Evolutionary conservation across 2,113 vertebrate genomes (phyloP), one percentile per base, ranked within the genome.

Genomic region (Perca flavescens): DNA sequence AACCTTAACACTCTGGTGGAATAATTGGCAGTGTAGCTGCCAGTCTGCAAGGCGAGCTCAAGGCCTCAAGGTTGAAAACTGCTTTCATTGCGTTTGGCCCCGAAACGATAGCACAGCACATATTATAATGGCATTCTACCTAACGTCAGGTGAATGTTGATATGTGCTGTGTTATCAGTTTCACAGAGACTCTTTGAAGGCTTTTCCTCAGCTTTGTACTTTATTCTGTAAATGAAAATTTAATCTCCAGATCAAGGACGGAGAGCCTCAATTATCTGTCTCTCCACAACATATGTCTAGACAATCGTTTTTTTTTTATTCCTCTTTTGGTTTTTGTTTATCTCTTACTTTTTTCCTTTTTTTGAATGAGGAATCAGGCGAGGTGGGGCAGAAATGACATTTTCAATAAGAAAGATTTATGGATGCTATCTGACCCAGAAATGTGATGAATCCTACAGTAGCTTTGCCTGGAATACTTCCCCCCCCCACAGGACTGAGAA

Each of bases 101-200:
- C 31, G 71, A 92, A 94, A 90, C 74, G 76, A 91, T 70, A 93
- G 88, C 86, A n/a, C 93, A 93, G 92, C 92, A 94, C 74, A 90
- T 92, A 92, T 92, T 93, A 72, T 92, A 92, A 93, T 91, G 84
- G 85, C 80, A 88, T 89, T 91, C 86, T 65, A 79, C 88, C 86
- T 77, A 80, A 84, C 80, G 84, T 93, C 90, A 93, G 91, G 91
- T 91, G 85, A 89, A 92, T 82, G 92, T 81, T 89, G 86, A 90
- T 91, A 84, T 90, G 82, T 89, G 94, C 94, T 92, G 88, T 82
- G 90, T 86, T 88, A 89, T 89, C 91, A 89, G 2, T 91, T 94
- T 90, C 88, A 64, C 79, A 5, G 52, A 81, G 77, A 80, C 84
- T 82, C 80, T 90, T 87, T 81, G 87, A 92, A 91, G 80, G 70